phyloP scores from a whole-genome alignment of 2,888 invertebrate genomes.

The Xestobium rufovillosum region DNA sequence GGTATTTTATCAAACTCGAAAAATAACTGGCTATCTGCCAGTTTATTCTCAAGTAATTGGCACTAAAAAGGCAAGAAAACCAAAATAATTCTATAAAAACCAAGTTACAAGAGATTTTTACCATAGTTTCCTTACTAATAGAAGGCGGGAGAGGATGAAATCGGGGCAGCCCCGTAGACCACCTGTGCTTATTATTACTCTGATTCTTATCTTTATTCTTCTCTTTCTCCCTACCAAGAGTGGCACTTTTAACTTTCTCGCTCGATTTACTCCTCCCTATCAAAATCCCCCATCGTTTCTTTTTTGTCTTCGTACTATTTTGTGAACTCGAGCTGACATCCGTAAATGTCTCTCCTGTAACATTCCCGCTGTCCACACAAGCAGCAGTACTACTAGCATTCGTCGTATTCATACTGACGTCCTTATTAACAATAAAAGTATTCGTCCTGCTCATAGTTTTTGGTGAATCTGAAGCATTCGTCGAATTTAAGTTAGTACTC shows the following conservation, averaged over 20 bases:
- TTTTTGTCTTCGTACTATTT: constrained; percentile 41
- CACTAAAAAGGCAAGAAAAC: constrained; percentile 42
- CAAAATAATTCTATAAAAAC: constrained; percentile 1
- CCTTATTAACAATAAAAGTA: constrained; percentile 32
- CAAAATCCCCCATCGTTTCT: constrained; percentile 61
- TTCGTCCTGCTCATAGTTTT: constrained; percentile 27
- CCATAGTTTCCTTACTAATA: constrained; percentile 74
- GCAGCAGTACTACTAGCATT: constrained; percentile 15
- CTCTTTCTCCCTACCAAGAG: constrained; percentile 59
- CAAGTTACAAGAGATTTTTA: constrained; percentile 37
- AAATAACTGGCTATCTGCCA: constrained; percentile 66
- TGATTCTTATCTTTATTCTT: constrained; percentile 45
- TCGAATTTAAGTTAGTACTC: not conserved
- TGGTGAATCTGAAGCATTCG: constrained; percentile 14
- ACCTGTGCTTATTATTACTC: constrained; percentile 53
- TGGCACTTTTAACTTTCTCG: constrained; percentile 58
- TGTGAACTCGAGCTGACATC: constrained; percentile 28
- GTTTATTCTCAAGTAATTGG: constrained; percentile 57
- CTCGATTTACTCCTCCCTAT: constrained; percentile 54
- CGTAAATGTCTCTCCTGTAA: constrained; percentile 21
- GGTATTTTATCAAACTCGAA: constrained; percentile 83
- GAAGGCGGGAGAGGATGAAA: constrained; percentile 66
- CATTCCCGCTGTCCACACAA: constrained; percentile 17
- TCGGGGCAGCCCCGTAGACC: constrained; percentile 66
- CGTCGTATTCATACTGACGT: constrained; percentile 18